Evolutionary conservation across 2,113 vertebrate genomes (phyloP).

Genomic region (Excalfactoria chinensis): DNA sequence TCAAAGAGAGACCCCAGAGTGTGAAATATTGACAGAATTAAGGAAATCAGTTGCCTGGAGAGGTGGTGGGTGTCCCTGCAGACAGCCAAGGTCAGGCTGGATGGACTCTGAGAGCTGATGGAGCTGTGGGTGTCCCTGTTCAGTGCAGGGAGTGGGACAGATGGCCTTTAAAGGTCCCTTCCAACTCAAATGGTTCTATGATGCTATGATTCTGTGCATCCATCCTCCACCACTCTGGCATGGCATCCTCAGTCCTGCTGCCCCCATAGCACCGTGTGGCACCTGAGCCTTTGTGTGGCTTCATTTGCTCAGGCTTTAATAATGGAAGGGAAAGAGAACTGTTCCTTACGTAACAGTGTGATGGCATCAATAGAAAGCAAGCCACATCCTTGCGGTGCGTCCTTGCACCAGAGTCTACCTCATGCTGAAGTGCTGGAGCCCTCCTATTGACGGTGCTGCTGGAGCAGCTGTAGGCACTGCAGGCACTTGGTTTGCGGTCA

Average conservation of each 20-base stretch:
- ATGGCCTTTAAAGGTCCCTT: too few relatives aligned
- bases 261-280: neutral
- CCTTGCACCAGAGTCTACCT: neutral
- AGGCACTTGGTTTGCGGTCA: neutral
- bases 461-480: neutral
- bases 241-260: neutral
- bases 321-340: neutral
- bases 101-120: too few relatives aligned
- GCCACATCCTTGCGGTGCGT: neutral
- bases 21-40: neutral
- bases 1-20: neutral
- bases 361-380: neutral
- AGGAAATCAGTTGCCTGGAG: neutral
- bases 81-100: too few relatives aligned
- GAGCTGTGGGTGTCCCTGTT: too few relatives aligned
- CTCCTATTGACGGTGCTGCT: neutral
- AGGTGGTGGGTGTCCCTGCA: too few relatives aligned
- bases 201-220: neutral
- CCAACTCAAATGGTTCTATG: too few relatives aligned
- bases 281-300: neutral
- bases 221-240: neutral
- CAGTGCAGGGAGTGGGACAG: too few relatives aligned
- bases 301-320: neutral
- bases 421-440: neutral
- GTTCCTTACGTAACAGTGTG: neutral